phyloP scores from a whole-genome alignment of 2,113 vertebrate genomes.

The Todiramphus saurophagus region DNA sequence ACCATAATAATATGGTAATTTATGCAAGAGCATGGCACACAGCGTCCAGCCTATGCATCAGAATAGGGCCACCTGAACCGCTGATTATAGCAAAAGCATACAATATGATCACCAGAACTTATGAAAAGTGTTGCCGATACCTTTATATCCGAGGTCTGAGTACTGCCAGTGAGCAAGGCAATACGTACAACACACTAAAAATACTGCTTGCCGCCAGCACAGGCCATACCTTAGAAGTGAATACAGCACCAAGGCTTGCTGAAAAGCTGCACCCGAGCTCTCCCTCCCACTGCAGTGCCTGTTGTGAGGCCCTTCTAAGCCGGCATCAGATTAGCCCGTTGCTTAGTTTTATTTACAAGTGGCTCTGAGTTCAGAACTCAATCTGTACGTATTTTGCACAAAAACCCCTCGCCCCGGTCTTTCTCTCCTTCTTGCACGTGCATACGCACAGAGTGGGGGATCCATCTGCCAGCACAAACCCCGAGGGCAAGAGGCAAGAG shows the following conservation, averaged over 20 bases:
- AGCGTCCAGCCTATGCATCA: background rate
- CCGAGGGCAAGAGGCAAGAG: background rate
- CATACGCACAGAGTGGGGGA: background rate
- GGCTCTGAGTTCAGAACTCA: background rate
- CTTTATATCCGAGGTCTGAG: background rate
- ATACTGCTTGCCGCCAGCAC: background rate
- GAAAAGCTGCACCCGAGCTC: background rate
- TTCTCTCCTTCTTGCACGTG: background rate
- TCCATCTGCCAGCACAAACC: background rate
- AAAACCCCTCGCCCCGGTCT: background rate
- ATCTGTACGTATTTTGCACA: background rate
- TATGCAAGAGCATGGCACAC: slow-evolving; percentile 27
- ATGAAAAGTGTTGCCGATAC: background rate
- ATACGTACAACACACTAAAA: background rate
- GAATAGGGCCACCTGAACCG: background rate
- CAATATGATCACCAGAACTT: background rate
- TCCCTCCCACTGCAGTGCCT: background rate
- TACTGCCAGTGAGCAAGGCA: background rate
- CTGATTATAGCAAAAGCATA: background rate
- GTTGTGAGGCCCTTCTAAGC: background rate
- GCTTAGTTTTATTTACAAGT: background rate
- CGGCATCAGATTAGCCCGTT: background rate
- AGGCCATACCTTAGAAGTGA: background rate
- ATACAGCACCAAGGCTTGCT: background rate
- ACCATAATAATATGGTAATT: slow-evolving; percentile 46